These are phyloP conservation scores for Bilobella aurantiaca DNA, from an alignment of 1,140 invertebrate genomes.

Conservation along the genomic window DNA sequence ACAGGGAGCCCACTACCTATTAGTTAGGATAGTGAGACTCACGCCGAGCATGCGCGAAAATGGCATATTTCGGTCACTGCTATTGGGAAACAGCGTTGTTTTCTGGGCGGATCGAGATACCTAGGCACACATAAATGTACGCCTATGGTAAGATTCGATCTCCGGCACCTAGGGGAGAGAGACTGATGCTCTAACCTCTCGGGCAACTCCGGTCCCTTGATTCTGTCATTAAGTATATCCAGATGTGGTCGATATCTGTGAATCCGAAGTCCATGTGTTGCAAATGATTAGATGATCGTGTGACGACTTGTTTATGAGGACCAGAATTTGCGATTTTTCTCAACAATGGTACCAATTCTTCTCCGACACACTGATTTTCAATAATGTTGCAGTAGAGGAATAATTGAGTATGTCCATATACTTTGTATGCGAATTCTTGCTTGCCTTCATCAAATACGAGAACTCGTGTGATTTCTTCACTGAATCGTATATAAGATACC, in stretches of 20 bases:
- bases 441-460: background rate
- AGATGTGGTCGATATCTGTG: background rate
- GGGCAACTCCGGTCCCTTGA: background rate
- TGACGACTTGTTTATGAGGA: background rate
- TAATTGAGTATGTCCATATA: background rate
- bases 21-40: too few species aligned
- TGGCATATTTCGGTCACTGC: too few species aligned
- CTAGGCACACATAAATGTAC: too few species aligned
- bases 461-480: background rate
- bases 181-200: too few species aligned
- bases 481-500: too few species aligned
- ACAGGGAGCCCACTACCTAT: background rate
- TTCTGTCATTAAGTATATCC: slow-evolving; percentile 14
- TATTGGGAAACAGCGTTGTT: too few species aligned
- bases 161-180: too few species aligned
- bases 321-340: slow-evolving; percentile 9
- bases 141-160: too few species aligned
- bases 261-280: background rate
- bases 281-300: background rate
- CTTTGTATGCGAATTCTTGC: background rate
- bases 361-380: slow-evolving; percentile 37
- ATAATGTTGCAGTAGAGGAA: slow-evolving; percentile 39
- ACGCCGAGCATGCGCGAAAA: too few species aligned
- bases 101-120: too few species aligned
- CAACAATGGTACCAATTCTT: slow-evolving; percentile 36